Conservation (phyloP, 2,113 vertebrate species). For the Propithecus coquereli region DNA sequence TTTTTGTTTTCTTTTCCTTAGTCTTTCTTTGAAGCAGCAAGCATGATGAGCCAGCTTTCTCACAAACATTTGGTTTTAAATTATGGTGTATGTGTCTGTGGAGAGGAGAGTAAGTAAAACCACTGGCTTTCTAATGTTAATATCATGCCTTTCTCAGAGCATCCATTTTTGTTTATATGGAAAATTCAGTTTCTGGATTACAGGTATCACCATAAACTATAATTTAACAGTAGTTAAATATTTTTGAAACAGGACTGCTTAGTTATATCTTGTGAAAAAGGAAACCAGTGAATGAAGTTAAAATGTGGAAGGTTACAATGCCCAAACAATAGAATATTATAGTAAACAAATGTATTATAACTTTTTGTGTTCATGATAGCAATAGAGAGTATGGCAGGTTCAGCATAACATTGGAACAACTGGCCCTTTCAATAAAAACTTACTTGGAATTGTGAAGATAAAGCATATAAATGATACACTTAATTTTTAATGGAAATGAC, state of each 20-base stretch:
- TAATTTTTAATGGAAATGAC: constrained; percentile 18
- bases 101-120: constrained; percentile 94
- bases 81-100: constrained; percentile 96
- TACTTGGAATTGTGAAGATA: constrained; percentile 19
- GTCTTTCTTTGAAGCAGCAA: constrained; percentile 99
- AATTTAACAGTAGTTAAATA: constrained; percentile 26
- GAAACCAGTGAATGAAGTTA: neutral
- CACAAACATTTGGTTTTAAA: constrained; percentile 96
- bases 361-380: neutral
- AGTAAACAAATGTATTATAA: neutral
- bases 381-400: neutral
- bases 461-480: neutral
- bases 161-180: neutral
- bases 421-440: neutral
- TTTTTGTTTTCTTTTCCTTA: constrained; percentile 73
- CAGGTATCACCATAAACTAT: neutral
- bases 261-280: constrained; percentile 8
- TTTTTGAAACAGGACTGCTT: neutral
- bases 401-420: neutral
- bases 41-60: constrained; percentile 99
- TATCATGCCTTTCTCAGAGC: neutral
- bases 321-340: neutral
- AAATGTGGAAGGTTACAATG: constrained; percentile 16
- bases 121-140: neutral
- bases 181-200: constrained; percentile 40